phyloP scores from a whole-genome alignment of 2,888 invertebrate genomes.

The Miltochrista miniata region DNA sequence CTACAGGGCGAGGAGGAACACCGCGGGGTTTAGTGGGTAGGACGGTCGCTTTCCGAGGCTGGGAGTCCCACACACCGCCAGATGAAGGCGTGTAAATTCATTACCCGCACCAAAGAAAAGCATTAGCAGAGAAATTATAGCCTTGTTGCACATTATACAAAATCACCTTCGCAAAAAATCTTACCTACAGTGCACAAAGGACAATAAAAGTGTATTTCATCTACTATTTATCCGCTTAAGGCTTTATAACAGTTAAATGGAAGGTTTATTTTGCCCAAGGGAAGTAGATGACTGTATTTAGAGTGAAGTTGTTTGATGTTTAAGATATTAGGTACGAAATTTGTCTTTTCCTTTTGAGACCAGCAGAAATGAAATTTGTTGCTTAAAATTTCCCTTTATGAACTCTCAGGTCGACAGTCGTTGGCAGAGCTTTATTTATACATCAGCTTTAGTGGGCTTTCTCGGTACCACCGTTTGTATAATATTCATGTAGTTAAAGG shows the following conservation, averaged over 20 bases:
- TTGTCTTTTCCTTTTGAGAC: not conserved
- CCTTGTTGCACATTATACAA: not conserved
- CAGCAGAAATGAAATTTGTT: not conserved
- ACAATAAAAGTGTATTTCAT: conserved; percentile 15
- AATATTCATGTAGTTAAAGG: too few species aligned
- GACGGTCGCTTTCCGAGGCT: too few species aligned
- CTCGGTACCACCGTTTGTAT: too few species aligned
- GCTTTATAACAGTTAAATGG: conserved; percentile 28
- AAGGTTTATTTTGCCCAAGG: conserved; percentile 32
- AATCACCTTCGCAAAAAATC: not conserved
- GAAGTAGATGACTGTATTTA: conserved; percentile 26
- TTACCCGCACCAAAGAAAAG: too few species aligned
- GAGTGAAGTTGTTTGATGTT: conserved; percentile 14
- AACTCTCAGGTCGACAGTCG: not conserved
- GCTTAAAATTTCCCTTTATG: not conserved
- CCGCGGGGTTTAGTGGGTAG: too few species aligned
- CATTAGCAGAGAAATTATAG: not conserved
- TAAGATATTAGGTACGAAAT: conserved; percentile 10
- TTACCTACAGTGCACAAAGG: not conserved
- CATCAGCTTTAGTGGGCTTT: too few species aligned
- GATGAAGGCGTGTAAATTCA: too few species aligned
- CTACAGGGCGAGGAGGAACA: too few species aligned
- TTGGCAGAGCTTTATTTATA: too few species aligned
- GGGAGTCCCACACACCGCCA: too few species aligned
- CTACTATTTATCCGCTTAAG: conserved; percentile 29